Base-by-base conservation (phyloP, 1,140 invertebrate species). In the Aphis gossypii region DNA sequence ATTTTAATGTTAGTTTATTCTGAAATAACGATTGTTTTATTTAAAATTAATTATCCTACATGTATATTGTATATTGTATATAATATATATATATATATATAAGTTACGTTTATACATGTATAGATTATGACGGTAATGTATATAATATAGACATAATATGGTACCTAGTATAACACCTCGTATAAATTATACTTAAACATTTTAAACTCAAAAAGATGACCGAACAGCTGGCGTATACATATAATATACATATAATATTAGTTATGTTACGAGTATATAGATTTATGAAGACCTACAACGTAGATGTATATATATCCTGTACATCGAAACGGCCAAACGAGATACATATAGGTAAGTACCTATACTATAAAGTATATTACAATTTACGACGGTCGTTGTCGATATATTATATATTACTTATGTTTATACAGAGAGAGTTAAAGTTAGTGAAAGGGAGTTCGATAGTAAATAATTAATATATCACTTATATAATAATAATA, bases 401-500 rank as follows among this genome's bases (percentile, higher is more conserved):
- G 60, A 68, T 68, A n/a, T 68, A 68, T 68, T 68, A 68, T 68
- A n/a, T 68, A 68, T 68, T 30, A 25, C 0, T 7, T 60, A 68
- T 68, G 11, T 25, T 56, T 56, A 56, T 56, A 25, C 11, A 68
- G 60, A 68, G 11, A 68, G 30, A n/a, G 60, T 11, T 68, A n/a
- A n/a, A 68, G 25, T 68, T 11, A n/a, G 30, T 68, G 30, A n/a
- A 30, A 68, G 30, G 60, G 30, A 68, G 11, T 68, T 68, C 11
- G 60, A 68, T 68, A 68, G 30, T 68, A 68, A 68, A 68, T 68
- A n/a, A n/a, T n/a, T 68, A n/a, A 68, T 68, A n/a, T 68, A 68
- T 30, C 14, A 68, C 60, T n/a, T 46, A 46, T 46, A 46, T 46
- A 46, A 14, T 48, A 14, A 60, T 60, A 60, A 68, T 68, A 68